Conservation (phyloP, 2,797 vertebrate genomes). For the Bradypodion ventrale region DNA sequence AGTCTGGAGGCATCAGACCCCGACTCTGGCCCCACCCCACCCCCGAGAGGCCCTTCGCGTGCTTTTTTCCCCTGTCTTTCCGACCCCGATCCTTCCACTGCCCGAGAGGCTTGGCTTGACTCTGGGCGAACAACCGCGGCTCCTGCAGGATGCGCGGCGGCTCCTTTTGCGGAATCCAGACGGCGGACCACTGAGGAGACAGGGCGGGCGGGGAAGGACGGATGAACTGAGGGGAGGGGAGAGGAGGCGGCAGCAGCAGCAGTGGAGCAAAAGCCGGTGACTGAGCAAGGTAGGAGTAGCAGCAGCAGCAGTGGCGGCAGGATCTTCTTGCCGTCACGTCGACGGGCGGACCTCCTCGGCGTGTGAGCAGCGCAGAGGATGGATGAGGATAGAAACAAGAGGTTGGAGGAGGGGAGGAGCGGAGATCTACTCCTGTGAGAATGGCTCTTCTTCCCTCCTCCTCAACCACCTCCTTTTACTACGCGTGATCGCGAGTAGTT, state of each 20-base stretch:
- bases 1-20: no score
- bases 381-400: neutral
- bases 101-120: constrained; percentile 1
- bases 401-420: neutral
- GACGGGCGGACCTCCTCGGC: neutral
- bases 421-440: neutral
- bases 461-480: neutral
- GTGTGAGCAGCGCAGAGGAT: neutral
- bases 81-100: constrained; percentile 34
- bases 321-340: neutral
- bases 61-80: constrained; percentile 20
- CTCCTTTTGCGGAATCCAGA: constrained; percentile 48
- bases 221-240: constrained; percentile 49
- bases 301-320: neutral
- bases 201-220: constrained; percentile 54
- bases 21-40: no score
- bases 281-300: neutral
- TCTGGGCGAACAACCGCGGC: constrained; percentile 51
- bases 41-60: no score
- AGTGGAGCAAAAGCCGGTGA: neutral
- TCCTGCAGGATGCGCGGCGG: constrained; percentile 49
- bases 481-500: neutral
- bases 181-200: constrained; percentile 59
- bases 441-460: neutral
- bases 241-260: constrained; percentile 1